A percentile compares a stretch with the other conserved stretches of the same genome.
Conservation (phyloP, 2,113 vertebrate species). For the Acinonyx jubatus region DNA sequence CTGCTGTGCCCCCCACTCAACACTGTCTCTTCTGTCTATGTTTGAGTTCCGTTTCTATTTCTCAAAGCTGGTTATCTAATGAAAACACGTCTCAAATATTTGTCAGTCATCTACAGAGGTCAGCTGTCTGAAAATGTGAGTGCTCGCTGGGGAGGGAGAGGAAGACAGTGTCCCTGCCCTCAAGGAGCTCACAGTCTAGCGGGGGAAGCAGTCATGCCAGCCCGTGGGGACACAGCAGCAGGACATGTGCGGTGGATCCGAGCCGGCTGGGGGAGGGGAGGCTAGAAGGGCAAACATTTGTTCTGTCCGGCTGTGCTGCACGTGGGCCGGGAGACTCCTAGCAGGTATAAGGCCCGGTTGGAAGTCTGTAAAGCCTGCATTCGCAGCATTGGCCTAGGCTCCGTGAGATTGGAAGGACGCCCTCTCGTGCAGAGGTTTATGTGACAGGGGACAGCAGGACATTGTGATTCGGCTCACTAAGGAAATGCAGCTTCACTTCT, state of each 20-base stretch:
- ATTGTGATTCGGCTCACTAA: background rate
- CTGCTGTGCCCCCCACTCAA: rapidly evolving
- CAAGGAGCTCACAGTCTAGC: slow-evolving; percentile 56
- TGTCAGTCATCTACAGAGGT: background rate
- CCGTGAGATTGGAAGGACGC: background rate
- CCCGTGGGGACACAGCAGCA: rapidly evolving
- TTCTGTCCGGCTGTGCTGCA: background rate
- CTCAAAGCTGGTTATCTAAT: background rate
- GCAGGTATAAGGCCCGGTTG: no score
- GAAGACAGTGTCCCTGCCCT: background rate
- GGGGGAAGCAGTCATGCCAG: background rate
- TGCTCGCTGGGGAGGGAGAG: background rate
- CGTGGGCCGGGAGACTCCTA: rapidly evolving
- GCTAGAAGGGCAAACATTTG: rapidly evolving
- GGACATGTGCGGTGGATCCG: no score
- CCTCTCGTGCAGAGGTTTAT: rapidly evolving
- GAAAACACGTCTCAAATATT: background rate
- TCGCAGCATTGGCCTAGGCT: background rate
- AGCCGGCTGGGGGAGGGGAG: background rate
- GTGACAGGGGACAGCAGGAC: background rate
- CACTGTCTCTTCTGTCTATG: background rate
- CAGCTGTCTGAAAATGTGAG: background rate
- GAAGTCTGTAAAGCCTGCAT: background rate
- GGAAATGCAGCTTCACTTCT: background rate
- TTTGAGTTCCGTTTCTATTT: background rate